Conservation (phyloP, 2,888 invertebrate genomes). For the Fragum whitleyi region DNA sequence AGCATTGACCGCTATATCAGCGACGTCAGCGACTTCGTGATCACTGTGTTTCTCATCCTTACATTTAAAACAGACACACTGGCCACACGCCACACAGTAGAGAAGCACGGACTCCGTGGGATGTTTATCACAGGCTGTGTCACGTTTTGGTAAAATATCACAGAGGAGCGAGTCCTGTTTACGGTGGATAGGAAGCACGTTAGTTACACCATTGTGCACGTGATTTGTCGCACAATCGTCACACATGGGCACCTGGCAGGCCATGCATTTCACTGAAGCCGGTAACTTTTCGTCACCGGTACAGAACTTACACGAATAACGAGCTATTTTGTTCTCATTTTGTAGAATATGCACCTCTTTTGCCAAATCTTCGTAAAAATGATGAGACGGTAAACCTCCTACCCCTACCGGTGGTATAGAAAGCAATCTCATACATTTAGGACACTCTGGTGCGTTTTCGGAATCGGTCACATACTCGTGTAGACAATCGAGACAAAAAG, state of each 20-base stretch:
- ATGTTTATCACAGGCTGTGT: slow-evolving; percentile 55
- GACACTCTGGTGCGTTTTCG: slow-evolving; percentile 40
- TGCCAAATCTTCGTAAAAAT: slow-evolving; percentile 54
- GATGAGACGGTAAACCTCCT: slow-evolving; percentile 39
- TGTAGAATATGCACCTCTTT: slow-evolving; percentile 47
- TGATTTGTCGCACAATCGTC: slow-evolving; percentile 57
- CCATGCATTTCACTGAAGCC: slow-evolving; percentile 58
- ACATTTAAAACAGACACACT: slow-evolving; percentile 55
- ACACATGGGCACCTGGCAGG: slow-evolving; percentile 60
- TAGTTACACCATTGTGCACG: slow-evolving; percentile 58
- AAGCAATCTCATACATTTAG: slow-evolving; percentile 34
- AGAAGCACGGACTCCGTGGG: slow-evolving; percentile 50
- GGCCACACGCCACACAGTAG: slow-evolving; percentile 44
- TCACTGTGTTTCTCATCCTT: slow-evolving; percentile 55
- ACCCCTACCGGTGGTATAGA: slow-evolving; percentile 42
- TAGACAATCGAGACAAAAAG: slow-evolving; percentile 59
- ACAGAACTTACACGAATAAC: slow-evolving; percentile 63
- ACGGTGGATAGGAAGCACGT: slow-evolving; percentile 58
- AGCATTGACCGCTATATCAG: slow-evolving; percentile 34
- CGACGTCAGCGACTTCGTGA: slow-evolving; percentile 53
- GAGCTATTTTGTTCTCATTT: slow-evolving; percentile 50
- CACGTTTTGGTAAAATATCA: slow-evolving; percentile 59
- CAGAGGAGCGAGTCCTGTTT: slow-evolving; percentile 59
- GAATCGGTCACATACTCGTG: slow-evolving; percentile 19
- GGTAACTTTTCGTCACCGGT: slow-evolving; percentile 48